Base-by-base conservation (phyloP, 2,888 invertebrate genomes). In the Crioceris asparagi region DNA sequence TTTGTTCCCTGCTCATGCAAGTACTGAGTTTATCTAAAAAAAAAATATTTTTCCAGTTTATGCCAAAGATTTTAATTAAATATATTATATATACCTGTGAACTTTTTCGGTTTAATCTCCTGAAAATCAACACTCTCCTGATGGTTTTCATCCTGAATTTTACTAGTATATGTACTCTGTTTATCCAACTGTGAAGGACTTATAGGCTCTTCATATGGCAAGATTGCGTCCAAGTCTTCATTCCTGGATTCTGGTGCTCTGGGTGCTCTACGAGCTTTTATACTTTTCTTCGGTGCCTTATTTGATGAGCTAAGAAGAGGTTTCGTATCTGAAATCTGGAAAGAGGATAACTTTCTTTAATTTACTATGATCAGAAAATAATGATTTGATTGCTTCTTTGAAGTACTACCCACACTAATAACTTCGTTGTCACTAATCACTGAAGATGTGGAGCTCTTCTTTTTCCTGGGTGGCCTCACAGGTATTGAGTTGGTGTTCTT, bases 401-500 rank as follows among this genome's bases (percentile, higher is more conserved):
- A n/a, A n/a, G n/a, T 29, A 10, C 19, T 35, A 43, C 51, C 50
- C 46, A 56, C 56, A 39, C 53, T 73, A 25, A 71, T 68, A 49
- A 69, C 66, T 44, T 77, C 77, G n/a, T 40, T 44, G 42, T 75
- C 75, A 27, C 75, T 75, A 48, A 74, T 73, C 19, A 75, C 56
- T 2, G 78, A 76, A 32, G 74, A 78, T 3, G 66, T 59, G 2
- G 78, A 75, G 42, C 73, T 74, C 41, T 80, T 75, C 59, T 85
- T 86, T 50, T 79, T 79, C 37, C 85, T 71, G 0, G 83, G 82
- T 1, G 85, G 85, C 50, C 85, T 68, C 0, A 80, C 66, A 1
- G 85, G 81, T 12, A 71, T 62, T 7, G 52, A 41, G 8, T 40
- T 43, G 1, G 35, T 36, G 18, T 49, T 50, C 40, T 47, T 52